Conservation (phyloP, 2,113 vertebrate species). For the Xenopus borealis region DNA sequence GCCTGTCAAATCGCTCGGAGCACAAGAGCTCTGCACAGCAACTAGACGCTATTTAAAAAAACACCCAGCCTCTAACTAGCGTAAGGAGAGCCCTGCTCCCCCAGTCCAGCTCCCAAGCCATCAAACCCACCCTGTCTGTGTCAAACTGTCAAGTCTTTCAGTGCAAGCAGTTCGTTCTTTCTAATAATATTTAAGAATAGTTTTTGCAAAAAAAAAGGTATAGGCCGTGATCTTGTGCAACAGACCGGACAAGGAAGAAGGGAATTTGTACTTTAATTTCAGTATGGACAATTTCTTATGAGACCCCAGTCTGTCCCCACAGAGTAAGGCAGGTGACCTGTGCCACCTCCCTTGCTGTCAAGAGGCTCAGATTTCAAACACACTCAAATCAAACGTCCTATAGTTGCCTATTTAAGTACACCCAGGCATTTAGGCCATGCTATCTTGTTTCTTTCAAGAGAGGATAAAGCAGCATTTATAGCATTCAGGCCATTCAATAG, state of each 20-base stretch:
- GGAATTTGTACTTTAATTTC: conserved; percentile 76
- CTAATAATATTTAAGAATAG: conserved; percentile 81
- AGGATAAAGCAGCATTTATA: conserved; percentile 87
- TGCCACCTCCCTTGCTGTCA: conserved; percentile 76
- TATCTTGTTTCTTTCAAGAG: conserved; percentile 80
- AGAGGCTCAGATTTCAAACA: conserved; percentile 81
- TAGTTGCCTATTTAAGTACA: conserved; percentile 79
- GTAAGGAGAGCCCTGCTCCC: conserved; percentile 55
- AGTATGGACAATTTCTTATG: conserved; percentile 70
- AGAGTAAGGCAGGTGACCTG: conserved; percentile 79
- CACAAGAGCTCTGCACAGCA: conserved; percentile 57
- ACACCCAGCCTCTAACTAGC: conserved; percentile 56
- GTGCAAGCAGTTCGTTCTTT: conserved; percentile 70
- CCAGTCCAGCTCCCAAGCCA: conserved; percentile 56
- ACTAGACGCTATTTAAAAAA: conserved; percentile 60
- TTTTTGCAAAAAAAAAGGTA: conserved; percentile 70
- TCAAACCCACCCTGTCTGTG: conserved; percentile 68
- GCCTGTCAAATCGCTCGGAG: conserved; percentile 65
- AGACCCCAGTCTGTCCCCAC: conserved; percentile 66
- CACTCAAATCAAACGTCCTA: conserved; percentile 71
- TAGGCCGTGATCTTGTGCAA: conserved; percentile 73
- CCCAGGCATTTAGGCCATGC: conserved; percentile 77
- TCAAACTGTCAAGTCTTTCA: conserved; percentile 77
- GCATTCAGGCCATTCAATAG: conserved; percentile 89
- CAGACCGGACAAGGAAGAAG: conserved; percentile 70